Percentiles rank a stretch among this genome's conserved stretches.
phyloP scores from a whole-genome alignment of 2,113 vertebrate genomes.

The Camelus dromedarius region DNA sequence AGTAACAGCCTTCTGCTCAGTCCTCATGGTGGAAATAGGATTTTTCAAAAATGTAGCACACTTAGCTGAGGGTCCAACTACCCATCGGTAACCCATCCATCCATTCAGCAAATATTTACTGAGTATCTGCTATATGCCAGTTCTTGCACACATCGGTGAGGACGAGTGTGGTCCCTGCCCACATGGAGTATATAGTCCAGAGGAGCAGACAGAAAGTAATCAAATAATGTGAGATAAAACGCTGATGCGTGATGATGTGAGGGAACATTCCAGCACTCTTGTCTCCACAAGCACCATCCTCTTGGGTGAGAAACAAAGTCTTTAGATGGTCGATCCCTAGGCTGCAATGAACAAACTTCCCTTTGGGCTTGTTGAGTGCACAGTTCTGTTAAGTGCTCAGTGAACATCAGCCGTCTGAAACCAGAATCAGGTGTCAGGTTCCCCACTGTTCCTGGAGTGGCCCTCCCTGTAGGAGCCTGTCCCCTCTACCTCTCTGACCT shows the following conservation, averaged over 20 bases:
- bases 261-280: not conserved
- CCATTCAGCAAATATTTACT: not conserved
- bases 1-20: not conserved
- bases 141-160: not conserved
- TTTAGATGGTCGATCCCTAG: not conserved
- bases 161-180: not conserved
- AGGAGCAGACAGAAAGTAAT: not conserved
- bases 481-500: not conserved
- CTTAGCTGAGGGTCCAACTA: not conserved
- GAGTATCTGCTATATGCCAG: not conserved
- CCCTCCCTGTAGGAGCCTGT: not conserved
- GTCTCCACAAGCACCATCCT: not conserved
- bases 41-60: not conserved
- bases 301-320: not conserved
- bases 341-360: not conserved
- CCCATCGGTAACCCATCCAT: not conserved
- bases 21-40: not conserved
- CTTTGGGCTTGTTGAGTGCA: not conserved
- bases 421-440: too few relatives aligned
- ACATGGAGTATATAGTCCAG: not conserved
- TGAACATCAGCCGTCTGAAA: not conserved
- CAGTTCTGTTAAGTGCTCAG: not conserved
- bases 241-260: rapidly evolving
- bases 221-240: not conserved
- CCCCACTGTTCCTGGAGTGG: not conserved